Evolutionary conservation across 2,888 invertebrate genomes (phyloP).

Genomic region (Antheraea yamamai): DNA sequence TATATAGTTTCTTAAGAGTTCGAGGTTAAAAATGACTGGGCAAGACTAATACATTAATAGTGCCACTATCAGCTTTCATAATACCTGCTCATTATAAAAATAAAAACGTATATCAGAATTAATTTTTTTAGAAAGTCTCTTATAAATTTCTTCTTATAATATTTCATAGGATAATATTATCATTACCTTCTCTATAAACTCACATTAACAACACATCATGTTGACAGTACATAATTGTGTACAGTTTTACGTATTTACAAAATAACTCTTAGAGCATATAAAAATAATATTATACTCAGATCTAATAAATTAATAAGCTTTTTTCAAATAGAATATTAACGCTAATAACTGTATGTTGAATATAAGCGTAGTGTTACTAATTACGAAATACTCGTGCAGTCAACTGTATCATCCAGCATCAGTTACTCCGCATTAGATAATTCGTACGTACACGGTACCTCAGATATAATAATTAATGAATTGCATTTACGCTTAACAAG

Average conservation of each 20-base stretch:
- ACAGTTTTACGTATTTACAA: background rate
- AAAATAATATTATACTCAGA: no score
- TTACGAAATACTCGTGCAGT: slow-evolving; percentile 9
- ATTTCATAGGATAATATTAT: background rate
- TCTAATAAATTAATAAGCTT: no score
- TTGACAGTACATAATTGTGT: background rate
- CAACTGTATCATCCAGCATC: slow-evolving; percentile 1
- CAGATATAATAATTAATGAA: slow-evolving; percentile 16
- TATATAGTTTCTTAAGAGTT: no score
- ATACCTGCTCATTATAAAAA: background rate
- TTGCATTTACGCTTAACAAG: slow-evolving; percentile 22
- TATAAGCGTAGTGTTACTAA: background rate
- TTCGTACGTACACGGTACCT: background rate
- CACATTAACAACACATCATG: background rate
- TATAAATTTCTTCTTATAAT: background rate
- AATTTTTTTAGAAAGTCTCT: background rate
- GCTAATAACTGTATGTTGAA: background rate
- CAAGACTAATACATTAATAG: background rate
- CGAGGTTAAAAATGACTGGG: background rate
- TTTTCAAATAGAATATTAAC: background rate
- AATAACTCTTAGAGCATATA: no score
- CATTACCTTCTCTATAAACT: background rate
- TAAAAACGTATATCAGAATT: background rate
- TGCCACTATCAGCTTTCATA: background rate
- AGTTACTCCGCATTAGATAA: background rate